phyloP scores from a whole-genome alignment of 2,888 invertebrate species.

The Drosophila dives region DNA sequence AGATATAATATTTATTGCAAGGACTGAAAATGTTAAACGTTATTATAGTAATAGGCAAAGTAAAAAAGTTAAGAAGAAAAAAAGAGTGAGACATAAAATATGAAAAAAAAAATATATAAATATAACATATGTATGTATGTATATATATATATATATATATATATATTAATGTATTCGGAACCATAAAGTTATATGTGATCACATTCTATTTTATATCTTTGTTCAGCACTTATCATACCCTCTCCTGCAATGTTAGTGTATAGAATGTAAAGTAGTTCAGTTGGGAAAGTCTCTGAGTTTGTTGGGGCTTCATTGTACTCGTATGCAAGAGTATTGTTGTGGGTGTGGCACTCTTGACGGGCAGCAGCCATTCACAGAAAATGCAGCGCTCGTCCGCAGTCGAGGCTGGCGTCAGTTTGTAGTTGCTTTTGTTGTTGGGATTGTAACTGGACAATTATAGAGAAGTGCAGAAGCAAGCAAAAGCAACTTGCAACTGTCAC shows the following conservation, averaged over 20 bases:
- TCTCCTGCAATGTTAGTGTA: slow-evolving; percentile 17
- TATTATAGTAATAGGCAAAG: too few relatives aligned
- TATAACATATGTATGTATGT: too few relatives aligned
- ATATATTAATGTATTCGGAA: neutral
- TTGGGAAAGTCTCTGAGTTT: slow-evolving; percentile 1
- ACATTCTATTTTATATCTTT: neutral
- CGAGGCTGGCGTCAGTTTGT: slow-evolving; percentile 53
- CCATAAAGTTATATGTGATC: neutral
- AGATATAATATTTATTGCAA: too few relatives aligned
- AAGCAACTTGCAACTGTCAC: slow-evolving; percentile 53
- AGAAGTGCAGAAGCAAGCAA: slow-evolving; percentile 17
- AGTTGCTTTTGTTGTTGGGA: slow-evolving; percentile 26
- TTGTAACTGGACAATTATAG: slow-evolving; percentile 45
- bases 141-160: too few relatives aligned
- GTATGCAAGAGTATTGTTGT: slow-evolving; percentile 5
- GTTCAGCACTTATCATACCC: neutral
- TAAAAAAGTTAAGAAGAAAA: too few relatives aligned
- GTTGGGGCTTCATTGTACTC: slow-evolving; percentile 25
- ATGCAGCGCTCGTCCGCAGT: slow-evolving; percentile 46
- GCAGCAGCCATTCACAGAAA: slow-evolving; percentile 68
- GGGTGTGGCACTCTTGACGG: slow-evolving; percentile 31
- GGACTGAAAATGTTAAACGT: too few relatives aligned
- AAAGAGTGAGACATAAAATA: too few relatives aligned
- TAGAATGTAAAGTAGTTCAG: neutral
- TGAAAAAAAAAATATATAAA: too few relatives aligned